Percentiles rank a stretch among this genome's conserved stretches.
These are phyloP conservation scores for Malurus splendens DNA, from an alignment of 2,797 vertebrate genomes.

Conservation along the genomic window DNA sequence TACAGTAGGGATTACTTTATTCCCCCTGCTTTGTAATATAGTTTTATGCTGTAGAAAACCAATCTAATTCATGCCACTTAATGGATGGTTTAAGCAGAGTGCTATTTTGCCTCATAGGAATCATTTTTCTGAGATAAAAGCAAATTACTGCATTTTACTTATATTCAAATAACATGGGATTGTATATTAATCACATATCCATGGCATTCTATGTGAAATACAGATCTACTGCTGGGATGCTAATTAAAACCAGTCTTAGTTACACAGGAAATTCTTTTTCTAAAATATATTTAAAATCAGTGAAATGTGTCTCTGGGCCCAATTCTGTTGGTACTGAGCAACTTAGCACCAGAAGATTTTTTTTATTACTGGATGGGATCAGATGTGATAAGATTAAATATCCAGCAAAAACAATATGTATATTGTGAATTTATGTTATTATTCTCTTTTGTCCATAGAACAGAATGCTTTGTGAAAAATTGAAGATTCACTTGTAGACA, in stretches of 20 bases:
- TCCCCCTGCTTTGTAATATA: not conserved
- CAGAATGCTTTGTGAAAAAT: not conserved
- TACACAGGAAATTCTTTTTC: not conserved
- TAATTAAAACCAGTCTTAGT: conserved; percentile 29
- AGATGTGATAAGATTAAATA: not conserved
- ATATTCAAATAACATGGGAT: conserved; percentile 18
- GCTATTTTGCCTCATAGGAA: conserved; percentile 39
- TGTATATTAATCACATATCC: conserved; percentile 31
- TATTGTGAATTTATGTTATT: not conserved
- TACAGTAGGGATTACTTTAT: conserved; percentile 31
- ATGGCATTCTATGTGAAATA: conserved; percentile 9
- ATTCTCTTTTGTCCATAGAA: not conserved
- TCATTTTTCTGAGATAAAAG: conserved; percentile 37
- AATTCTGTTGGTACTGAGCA: not conserved
- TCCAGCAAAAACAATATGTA: not conserved
- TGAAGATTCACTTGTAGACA: not conserved
- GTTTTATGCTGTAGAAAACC: conserved; percentile 16
- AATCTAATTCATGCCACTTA: conserved; percentile 39
- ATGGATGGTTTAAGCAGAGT: conserved; percentile 27
- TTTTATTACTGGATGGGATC: not conserved
- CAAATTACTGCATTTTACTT: conserved; percentile 40
- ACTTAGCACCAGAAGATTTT: not conserved
- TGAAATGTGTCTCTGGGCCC: not conserved
- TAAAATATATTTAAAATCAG: not conserved
- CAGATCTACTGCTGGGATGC: not conserved